Percentiles rank a stretch among this genome's conserved stretches.
These are phyloP conservation scores for Microplitis manilae DNA, from an alignment of 2,888 invertebrate genomes.

Conservation along the genomic window DNA sequence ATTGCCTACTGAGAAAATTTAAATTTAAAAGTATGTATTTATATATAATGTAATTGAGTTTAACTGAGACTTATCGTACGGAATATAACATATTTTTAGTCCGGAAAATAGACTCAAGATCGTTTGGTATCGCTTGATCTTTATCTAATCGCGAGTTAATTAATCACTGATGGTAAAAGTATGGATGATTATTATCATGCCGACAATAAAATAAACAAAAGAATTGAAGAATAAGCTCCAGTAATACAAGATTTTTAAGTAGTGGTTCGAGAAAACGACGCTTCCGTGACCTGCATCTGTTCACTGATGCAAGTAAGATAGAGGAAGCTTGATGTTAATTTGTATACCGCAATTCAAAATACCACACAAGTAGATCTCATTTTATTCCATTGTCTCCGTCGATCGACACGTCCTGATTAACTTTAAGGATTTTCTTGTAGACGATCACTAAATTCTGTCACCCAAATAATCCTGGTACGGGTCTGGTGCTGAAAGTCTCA, in stretches of 20 bases:
- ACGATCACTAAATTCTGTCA: constrained; percentile 34
- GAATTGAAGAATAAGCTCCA: neutral
- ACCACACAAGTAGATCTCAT: constrained; percentile 9
- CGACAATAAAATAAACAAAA: neutral
- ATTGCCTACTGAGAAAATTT: neutral
- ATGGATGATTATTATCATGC: neutral
- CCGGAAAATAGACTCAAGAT: neutral
- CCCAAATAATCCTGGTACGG: constrained; percentile 8
- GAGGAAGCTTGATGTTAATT: constrained; percentile 60
- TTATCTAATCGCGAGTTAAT: neutral
- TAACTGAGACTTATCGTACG: too few relatives aligned
- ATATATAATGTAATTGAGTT: too few relatives aligned
- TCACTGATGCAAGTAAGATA: constrained; percentile 58
- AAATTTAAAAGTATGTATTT: neutral
- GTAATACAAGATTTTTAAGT: neutral
- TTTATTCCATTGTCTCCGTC: constrained; percentile 50
- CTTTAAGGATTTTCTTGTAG: neutral
- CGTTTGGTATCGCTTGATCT: neutral
- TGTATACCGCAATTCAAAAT: constrained; percentile 29
- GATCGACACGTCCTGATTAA: constrained; percentile 56
- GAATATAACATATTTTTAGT: neutral
- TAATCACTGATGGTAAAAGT: neutral
- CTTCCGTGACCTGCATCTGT: constrained; percentile 58
- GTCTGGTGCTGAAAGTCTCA: neutral
- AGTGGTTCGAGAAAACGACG: constrained; percentile 46